Evolutionary conservation across 2,888 invertebrate species (phyloP), one percentile per base, ranked within the genome.

Genomic region (Dolomedes plantarius): DNA sequence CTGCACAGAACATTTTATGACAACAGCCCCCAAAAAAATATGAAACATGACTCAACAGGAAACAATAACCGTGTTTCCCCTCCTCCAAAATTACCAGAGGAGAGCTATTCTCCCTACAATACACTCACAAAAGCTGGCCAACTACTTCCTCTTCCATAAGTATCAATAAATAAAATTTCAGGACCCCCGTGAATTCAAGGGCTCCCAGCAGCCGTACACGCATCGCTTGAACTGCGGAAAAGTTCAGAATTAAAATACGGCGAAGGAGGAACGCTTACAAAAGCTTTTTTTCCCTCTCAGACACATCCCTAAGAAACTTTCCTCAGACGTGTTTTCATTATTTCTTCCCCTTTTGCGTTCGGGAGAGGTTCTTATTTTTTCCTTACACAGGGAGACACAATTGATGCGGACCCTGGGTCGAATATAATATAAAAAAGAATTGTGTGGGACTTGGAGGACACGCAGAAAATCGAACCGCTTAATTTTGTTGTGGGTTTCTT

Each of bases 121-220:
- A 3, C 23, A 23, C 16, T 16, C 56, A 56, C 56, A 56, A 56
- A 23, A 56, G 56, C 19, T 56, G 56, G 56, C 56, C 56, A 56
- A 56, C 56, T 56, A 56, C 56, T 56, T 56, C 56, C 56, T 56
- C 56, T 23, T 19, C 56, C 56, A 56, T 56, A 56, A 56, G 56
- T 56, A 56, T 56, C 56, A 56, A 56, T 56, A 56, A 56, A 56
- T 56, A 56, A 56, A 56, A 56, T 56, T 56, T 56, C 23, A 2
- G 23, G 23, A 23, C 19, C 56, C 56, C 56, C 56, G 7, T 56
- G 56, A 23, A 56, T 56, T 56, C 56, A n/a, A 23, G 13, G 23
- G 16, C 46, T 46, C 46, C 2, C 46, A 46, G 16, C 46, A 46
- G 46, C 46, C 46, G 46, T 46, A 46, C 23, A 56, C 56, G 56